Evolutionary conservation across 2,797 vertebrate genomes (phyloP).

Genomic region (Onychomys leucogaster): DNA sequence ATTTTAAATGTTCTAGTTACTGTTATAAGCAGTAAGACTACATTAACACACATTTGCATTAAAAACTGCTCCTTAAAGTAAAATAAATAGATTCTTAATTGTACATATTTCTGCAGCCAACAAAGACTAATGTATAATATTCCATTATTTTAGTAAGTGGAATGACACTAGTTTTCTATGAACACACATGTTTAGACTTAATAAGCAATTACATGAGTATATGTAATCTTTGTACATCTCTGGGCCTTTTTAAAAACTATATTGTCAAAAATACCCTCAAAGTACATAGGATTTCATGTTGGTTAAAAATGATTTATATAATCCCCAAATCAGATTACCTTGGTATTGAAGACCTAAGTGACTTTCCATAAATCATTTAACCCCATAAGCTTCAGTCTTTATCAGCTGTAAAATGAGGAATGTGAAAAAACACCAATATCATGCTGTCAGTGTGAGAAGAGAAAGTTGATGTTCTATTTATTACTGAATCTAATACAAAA

Average conservation of each 20-base stretch:
- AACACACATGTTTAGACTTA: not conserved
- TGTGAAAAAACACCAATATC: not conserved
- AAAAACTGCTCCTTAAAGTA: not conserved
- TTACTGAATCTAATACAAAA: not conserved
- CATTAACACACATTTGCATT: not conserved
- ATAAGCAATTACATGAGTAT: not conserved
- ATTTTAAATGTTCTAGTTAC: not conserved
- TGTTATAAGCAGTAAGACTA: not conserved
- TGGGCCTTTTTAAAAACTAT: not conserved
- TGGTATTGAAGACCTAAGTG: not conserved
- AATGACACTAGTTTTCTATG: not conserved
- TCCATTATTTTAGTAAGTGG: not conserved
- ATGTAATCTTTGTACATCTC: not conserved
- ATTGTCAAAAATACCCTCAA: not conserved
- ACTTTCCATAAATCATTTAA: not conserved
- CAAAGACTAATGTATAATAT: not conserved
- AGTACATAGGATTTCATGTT: not conserved
- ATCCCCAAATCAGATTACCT: not conserved
- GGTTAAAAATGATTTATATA: conserved; percentile 18
- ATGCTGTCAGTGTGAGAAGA: not conserved
- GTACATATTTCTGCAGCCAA: not conserved
- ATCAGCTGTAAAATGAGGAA: conserved; percentile 32
- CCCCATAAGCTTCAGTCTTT: not conserved
- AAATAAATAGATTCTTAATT: conserved; percentile 29
- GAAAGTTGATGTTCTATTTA: not conserved